Conservation (phyloP, 2,113 vertebrate species). For the Oncorhynchus gorbuscha region DNA sequence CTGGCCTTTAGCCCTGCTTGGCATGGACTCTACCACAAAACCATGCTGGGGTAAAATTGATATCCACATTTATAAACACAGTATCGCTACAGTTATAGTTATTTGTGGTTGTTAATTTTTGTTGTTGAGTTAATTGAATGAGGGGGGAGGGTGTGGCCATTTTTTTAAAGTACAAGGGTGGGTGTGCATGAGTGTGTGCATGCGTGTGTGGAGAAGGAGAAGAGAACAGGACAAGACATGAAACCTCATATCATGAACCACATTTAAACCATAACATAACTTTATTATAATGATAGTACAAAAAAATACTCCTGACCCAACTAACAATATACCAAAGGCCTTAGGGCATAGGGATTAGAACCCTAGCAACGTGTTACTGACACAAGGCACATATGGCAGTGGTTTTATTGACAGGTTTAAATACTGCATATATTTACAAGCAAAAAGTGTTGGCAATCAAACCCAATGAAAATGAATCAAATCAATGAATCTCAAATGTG, state of each 20-base stretch:
- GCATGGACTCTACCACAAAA: too few relatives aligned
- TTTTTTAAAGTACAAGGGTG: too few relatives aligned
- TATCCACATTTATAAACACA: too few relatives aligned
- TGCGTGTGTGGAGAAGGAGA: background rate
- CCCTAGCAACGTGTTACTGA: background rate
- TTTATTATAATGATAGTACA: constrained; percentile 58
- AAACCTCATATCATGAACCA: constrained; percentile 28
- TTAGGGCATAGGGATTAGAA: constrained; percentile 5
- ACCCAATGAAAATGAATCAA: background rate
- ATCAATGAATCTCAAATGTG: background rate
- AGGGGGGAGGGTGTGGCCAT: too few relatives aligned
- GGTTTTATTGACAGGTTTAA: background rate
- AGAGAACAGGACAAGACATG: constrained; percentile 7
- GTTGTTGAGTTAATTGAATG: too few relatives aligned
- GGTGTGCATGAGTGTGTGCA: too few relatives aligned
- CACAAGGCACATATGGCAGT: constrained; percentile 4
- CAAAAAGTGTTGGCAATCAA: background rate
- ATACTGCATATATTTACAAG: constrained; percentile 2
- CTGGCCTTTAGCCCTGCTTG: too few relatives aligned
- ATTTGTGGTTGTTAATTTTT: too few relatives aligned
- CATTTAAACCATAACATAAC: constrained; percentile 35
- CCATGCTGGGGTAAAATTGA: too few relatives aligned
- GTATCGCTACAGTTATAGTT: too few relatives aligned
- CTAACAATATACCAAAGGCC: constrained; percentile 24
- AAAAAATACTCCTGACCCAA: constrained; percentile 43